phyloP scores from a whole-genome alignment of 2,888 invertebrate species.

The Nyleta sp. region DNA sequence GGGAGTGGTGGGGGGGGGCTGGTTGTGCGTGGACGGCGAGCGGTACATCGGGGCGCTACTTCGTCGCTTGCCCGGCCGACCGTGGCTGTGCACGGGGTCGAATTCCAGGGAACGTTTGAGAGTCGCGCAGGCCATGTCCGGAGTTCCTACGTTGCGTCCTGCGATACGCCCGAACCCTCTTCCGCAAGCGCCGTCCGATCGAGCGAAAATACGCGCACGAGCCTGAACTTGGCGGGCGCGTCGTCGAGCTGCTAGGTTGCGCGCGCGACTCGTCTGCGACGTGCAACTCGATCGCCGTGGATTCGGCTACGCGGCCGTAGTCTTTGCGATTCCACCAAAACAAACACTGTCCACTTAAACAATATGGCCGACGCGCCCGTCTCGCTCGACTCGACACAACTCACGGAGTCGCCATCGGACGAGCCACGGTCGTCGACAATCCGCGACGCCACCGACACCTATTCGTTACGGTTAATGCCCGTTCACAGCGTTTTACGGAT shows the following conservation, averaged over 20 bases:
- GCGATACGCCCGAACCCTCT: conserved; percentile 66
- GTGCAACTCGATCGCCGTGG: conserved; percentile 63
- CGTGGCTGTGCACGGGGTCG: conserved; percentile 94
- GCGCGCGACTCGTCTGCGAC: neutral
- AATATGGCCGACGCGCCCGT: no score
- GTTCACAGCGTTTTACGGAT: no score
- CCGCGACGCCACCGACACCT: no score
- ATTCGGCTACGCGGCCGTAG: conserved; percentile 58
- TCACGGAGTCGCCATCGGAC: no score
- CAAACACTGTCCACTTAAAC: no score
- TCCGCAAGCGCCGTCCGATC: conserved; percentile 5
- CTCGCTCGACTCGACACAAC: no score
- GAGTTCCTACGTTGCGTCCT: conserved; percentile 45
- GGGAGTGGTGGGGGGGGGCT: conserved; percentile 83
- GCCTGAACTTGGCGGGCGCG: neutral
- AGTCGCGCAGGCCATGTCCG: conserved; percentile 97
- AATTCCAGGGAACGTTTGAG: conserved; percentile 97
- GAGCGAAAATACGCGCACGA: conserved; percentile 37
- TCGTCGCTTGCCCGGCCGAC: conserved; percentile 93
- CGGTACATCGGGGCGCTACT: conserved; percentile 95
- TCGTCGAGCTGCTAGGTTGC: neutral
- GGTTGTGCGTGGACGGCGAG: conserved; percentile 82
- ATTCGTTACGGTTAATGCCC: no score
- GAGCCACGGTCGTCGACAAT: no score
- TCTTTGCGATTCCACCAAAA: no score